Evolutionary conservation across 2,888 invertebrate genomes (phyloP).

Genomic region (Autographa pulchrina): DNA sequence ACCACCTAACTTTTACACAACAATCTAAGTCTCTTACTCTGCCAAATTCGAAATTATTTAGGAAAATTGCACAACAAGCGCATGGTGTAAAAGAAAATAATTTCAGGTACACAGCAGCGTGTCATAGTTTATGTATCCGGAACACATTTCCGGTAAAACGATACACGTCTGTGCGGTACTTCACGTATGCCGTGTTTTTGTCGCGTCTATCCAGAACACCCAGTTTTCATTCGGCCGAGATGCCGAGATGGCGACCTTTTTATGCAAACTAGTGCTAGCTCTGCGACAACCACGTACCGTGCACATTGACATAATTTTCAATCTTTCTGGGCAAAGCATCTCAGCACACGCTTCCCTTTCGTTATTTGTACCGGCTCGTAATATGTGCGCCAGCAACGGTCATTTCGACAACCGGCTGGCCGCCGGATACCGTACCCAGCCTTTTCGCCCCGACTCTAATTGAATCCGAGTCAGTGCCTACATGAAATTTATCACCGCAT

Average conservation of each 20-base stretch:
- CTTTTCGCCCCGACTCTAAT: constrained; percentile 66
- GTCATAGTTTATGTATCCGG: constrained; percentile 61
- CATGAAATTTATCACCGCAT: constrained; percentile 73
- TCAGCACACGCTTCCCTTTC: constrained; percentile 40
- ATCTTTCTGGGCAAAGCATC: constrained; percentile 17
- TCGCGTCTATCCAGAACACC: constrained; percentile 60
- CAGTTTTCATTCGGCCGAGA: constrained; percentile 57
- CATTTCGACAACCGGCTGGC: constrained; percentile 58
- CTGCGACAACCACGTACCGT: constrained; percentile 39
- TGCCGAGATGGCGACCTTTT: constrained; percentile 62
- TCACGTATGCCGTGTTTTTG: constrained; percentile 51
- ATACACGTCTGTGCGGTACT: constrained; percentile 22
- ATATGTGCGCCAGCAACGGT: constrained; percentile 50
- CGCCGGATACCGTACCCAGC: constrained; percentile 54
- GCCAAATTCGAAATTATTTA: background rate
- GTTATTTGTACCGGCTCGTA: constrained; percentile 50
- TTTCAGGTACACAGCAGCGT: constrained; percentile 35
- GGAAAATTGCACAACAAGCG: constrained; percentile 7
- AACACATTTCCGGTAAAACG: constrained; percentile 51
- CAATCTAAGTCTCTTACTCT: background rate
- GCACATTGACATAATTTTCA: constrained; percentile 52
- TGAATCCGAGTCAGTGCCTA: constrained; percentile 72
- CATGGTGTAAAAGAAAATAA: constrained; percentile 11
- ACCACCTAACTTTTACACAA: background rate
- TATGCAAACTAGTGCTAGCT: constrained; percentile 61